Evolutionary conservation across 2,797 vertebrate species (phyloP), one percentile per base, ranked within the genome.

Genomic region (Microctenopoma stevenorrisi): DNA sequence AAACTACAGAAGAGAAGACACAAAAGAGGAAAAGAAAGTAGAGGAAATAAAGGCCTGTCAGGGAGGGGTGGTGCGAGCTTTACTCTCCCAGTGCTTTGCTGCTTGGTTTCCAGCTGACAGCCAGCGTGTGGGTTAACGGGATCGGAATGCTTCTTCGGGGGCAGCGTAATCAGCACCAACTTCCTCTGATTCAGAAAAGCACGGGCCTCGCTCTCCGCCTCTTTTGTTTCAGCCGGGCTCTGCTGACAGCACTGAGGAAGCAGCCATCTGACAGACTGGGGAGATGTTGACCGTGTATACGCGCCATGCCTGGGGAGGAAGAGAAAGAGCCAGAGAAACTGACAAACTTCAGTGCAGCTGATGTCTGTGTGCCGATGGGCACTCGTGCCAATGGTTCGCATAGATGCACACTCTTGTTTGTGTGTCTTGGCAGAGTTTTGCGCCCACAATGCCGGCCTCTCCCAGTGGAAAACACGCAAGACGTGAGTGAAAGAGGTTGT

Each of bases 111-210:
- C 61, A 79, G 63, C 76, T 89, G 82, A 88, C 88, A 82, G 87
- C 78, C 74, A 42, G 50, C 43, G 26, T 59, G 76, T 58, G 64
- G 78, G 76, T 86, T 90, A 84, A 91, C 75, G 72, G 87, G 88
- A 91, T 90, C 5, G 89, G 90, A 93, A 92, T 92, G 89, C 89
- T 86, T 88, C 88, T 90, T 87, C 81, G 76, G 81, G 84, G 88
- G 88, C 85, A 86, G 81, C 70, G 62, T 85, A 93, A 93, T 94
- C 93, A 93, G 90, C 84, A 85, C 86, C 89, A 72, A 83, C 92
- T 94, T 94, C 93, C 93, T 94, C 89, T 86, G 71, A 94, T 92
- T 94, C 89, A 91, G 62, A 86, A 82, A 22, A 81, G 42, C 64
- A 30, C 63, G 62, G 79, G 85, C 84, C 83, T 80, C 44, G 78